These are phyloP conservation scores for Calephelis nemesis DNA, from an alignment of 1,140 invertebrate genomes.

Conservation along the genomic window DNA sequence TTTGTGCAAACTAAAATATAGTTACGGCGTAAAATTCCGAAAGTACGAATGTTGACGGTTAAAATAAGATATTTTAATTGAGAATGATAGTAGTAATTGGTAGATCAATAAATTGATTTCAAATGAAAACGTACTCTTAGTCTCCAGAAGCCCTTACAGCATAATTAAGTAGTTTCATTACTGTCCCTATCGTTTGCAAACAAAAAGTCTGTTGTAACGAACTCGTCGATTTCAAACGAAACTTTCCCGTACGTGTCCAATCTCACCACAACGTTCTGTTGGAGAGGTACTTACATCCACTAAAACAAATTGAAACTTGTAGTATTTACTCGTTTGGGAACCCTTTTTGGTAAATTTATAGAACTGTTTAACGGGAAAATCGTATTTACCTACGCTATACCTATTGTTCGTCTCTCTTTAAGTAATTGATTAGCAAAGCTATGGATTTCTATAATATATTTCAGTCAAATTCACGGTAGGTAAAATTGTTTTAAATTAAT, in stretches of 20 bases:
- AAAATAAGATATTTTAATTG: too few species aligned
- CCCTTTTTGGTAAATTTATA: neutral
- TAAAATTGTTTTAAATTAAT: too few species aligned
- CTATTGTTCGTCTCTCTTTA: neutral
- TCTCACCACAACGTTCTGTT: conserved; percentile 3
- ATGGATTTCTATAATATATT: too few species aligned
- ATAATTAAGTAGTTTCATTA: neutral
- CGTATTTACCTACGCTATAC: conserved; percentile 1
- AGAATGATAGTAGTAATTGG: too few species aligned
- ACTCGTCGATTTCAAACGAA: conserved; percentile 6
- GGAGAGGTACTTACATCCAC: conserved; percentile 8
- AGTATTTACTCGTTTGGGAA: conserved; percentile 2
- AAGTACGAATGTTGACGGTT: too few species aligned
- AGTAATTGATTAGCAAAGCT: too few species aligned
- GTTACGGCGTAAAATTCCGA: too few species aligned
- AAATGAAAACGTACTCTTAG: too few species aligned
- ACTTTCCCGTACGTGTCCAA: conserved; percentile 6
- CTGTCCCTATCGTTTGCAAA: conserved; percentile 9
- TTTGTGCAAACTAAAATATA: too few species aligned
- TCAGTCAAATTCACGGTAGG: too few species aligned
- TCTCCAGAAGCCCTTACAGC: neutral
- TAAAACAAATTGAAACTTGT: conserved; percentile 15
- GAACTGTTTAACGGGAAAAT: neutral
- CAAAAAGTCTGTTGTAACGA: conserved; percentile 8
- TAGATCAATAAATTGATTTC: too few species aligned